Percentiles rank a stretch among this genome's conserved stretches.
phyloP scores from a whole-genome alignment of 1,140 invertebrate species.

The Acromyrmex echinatior region DNA sequence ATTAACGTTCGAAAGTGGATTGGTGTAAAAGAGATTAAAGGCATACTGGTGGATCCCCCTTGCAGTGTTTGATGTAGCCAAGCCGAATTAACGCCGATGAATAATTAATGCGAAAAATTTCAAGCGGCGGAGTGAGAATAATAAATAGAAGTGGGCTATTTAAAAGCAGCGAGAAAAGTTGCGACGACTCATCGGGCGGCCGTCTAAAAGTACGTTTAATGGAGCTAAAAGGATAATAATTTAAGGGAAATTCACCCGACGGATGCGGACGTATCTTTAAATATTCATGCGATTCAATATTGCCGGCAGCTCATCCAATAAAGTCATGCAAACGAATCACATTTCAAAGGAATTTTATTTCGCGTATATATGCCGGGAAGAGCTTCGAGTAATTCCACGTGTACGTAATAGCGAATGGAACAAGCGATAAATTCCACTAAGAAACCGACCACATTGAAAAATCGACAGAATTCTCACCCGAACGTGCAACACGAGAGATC shows the following conservation, averaged over 20 bases:
- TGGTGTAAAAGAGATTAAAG: constrained; percentile 59
- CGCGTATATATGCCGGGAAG: constrained; percentile 34
- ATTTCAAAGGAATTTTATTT: constrained; percentile 65
- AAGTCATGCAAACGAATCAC: constrained; percentile 72
- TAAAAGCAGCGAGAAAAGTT: constrained; percentile 69
- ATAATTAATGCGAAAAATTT: constrained; percentile 70
- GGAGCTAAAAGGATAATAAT: constrained; percentile 74
- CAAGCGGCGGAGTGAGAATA: constrained; percentile 63
- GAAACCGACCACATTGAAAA: constrained; percentile 8
- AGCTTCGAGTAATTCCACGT: constrained; percentile 40
- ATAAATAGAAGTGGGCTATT: constrained; percentile 60
- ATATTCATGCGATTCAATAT: constrained; percentile 77
- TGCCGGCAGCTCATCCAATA: constrained; percentile 63
- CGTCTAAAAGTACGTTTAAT: constrained; percentile 75
- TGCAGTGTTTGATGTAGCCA: constrained; percentile 54
- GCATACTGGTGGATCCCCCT: background rate
- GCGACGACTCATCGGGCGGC: constrained; percentile 58
- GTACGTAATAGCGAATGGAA: constrained; percentile 31
- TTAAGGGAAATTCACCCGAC: constrained; percentile 55
- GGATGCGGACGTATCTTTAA: constrained; percentile 68
- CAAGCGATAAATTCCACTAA: constrained; percentile 28
- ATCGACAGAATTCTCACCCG: constrained; percentile 23
- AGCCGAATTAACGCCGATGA: constrained; percentile 59
- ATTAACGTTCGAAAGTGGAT: constrained; percentile 56
- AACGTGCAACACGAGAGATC: background rate